Evolutionary conservation across 1,140 invertebrate species (phyloP).

Genomic region (Macrostomum lignano): DNA sequence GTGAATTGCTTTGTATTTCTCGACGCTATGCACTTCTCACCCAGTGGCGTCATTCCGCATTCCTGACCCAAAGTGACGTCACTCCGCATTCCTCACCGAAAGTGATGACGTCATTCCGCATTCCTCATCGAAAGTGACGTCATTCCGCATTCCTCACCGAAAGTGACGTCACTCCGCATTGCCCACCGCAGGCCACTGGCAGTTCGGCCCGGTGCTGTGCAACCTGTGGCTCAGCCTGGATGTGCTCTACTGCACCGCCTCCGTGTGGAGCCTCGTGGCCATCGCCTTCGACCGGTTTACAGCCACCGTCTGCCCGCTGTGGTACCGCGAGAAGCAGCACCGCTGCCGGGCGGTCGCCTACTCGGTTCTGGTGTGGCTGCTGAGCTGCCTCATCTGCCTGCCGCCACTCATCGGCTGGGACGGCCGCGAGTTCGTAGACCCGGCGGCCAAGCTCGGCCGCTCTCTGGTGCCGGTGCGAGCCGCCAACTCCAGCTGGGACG

Average conservation of each 20-base stretch:
- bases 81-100: too few species aligned
- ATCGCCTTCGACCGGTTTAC: conserved; percentile 27
- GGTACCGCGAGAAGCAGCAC: conserved; percentile 21
- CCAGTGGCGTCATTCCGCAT: too few species aligned
- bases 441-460: neutral
- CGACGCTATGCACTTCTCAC: too few species aligned
- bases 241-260: conserved; percentile 28
- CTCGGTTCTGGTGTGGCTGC: conserved; percentile 25
- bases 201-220: conserved; percentile 16
- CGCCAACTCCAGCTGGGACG: conserved; percentile 10
- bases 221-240: conserved; percentile 12
- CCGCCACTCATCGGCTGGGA: conserved; percentile 24
- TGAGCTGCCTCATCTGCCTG: conserved; percentile 20
- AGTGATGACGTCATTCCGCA: too few species aligned
- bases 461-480: conserved; percentile 11
- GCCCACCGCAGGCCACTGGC: conserved; percentile 27
- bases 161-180: too few species aligned
- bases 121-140: too few species aligned
- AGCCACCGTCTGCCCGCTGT: conserved; percentile 25
- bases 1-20: too few species aligned
- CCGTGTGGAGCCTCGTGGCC: conserved; percentile 26
- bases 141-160: too few species aligned
- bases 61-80: too few species aligned
- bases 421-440: conserved; percentile 3
- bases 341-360: conserved; percentile 17